These are phyloP conservation scores for Aricia agestis DNA, from an alignment of 1,140 invertebrate species.

Conservation along the genomic window DNA sequence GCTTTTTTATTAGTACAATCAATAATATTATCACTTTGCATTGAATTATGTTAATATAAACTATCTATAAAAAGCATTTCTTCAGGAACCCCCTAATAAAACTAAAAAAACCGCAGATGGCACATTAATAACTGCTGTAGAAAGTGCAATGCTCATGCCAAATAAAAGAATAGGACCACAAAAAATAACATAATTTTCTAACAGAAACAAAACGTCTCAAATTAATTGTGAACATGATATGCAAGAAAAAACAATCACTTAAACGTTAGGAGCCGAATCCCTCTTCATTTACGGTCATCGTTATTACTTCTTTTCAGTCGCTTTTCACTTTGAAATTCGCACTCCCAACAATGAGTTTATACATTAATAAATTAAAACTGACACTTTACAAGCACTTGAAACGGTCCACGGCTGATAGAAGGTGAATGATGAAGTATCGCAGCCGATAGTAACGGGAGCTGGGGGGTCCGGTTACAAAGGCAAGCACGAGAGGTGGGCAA, in stretches of 20 bases:
- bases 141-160: too few relatives aligned
- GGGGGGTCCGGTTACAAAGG: slow-evolving; percentile 65
- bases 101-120: too few relatives aligned
- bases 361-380: slow-evolving; percentile 29
- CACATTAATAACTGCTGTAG: too few relatives aligned
- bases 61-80: too few relatives aligned
- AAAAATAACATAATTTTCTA: too few relatives aligned
- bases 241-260: slow-evolving; percentile 17
- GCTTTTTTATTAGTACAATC: too few relatives aligned
- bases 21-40: too few relatives aligned
- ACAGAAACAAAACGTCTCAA: too few relatives aligned
- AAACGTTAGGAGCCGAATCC: too few relatives aligned
- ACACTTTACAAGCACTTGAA: slow-evolving; percentile 26
- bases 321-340: slow-evolving; percentile 28
- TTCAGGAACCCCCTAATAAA: too few relatives aligned
- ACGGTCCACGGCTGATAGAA: slow-evolving; percentile 34
- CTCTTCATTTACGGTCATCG: slow-evolving; percentile 49
- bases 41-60: too few relatives aligned
- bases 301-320: neutral
- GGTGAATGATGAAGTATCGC: slow-evolving; percentile 58
- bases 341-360: slow-evolving; percentile 28
- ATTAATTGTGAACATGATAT: slow-evolving; percentile 34
- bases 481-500: slow-evolving; percentile 65
- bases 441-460: slow-evolving; percentile 54
- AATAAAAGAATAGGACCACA: too few relatives aligned